These are phyloP conservation scores for Penaeus chinensis DNA, from an alignment of 1,140 invertebrate genomes.

Conservation along the genomic window DNA sequence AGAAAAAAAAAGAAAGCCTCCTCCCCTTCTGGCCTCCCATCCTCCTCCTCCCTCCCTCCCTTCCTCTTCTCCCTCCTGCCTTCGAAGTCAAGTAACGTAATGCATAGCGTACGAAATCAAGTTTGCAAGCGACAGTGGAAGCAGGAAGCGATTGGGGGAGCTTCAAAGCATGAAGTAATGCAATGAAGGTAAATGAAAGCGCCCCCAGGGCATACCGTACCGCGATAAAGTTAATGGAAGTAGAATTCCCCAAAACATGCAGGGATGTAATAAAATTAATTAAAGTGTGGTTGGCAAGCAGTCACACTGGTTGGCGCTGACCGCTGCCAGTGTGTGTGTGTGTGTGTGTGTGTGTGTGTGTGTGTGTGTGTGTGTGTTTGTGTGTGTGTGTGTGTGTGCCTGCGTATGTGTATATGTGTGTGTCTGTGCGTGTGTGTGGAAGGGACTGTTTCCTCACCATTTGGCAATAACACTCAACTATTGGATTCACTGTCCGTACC, in stretches of 20 bases:
- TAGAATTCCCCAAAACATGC: neutral
- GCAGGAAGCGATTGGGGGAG: too few species aligned
- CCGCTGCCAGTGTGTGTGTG: neutral
- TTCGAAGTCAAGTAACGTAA: too few species aligned
- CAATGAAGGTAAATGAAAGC: too few species aligned
- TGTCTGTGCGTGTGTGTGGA: conserved; percentile 32
- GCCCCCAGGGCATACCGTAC: neutral
- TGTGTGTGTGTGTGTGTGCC: conserved; percentile 9
- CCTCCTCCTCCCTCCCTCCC: neutral
- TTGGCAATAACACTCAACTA: conserved; percentile 23
- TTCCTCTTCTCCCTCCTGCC: neutral
- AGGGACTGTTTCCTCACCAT: conserved; percentile 13
- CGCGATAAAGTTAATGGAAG: neutral
- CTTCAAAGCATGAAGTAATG: too few species aligned
- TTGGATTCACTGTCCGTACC: conserved; percentile 20
- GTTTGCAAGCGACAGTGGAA: too few species aligned
- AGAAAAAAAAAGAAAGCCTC: too few species aligned
- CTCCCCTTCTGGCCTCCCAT: too few species aligned
- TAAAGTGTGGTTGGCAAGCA: conserved; percentile 22
- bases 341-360: neutral
- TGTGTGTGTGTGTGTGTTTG: neutral
- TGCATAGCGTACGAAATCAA: too few species aligned
- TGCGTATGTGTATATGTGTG: conserved; percentile 15
- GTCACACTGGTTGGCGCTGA: neutral
- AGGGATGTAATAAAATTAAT: conserved; percentile 22